phyloP scores from a whole-genome alignment of 2,113 vertebrate species.

The Manacus vitellinus region DNA sequence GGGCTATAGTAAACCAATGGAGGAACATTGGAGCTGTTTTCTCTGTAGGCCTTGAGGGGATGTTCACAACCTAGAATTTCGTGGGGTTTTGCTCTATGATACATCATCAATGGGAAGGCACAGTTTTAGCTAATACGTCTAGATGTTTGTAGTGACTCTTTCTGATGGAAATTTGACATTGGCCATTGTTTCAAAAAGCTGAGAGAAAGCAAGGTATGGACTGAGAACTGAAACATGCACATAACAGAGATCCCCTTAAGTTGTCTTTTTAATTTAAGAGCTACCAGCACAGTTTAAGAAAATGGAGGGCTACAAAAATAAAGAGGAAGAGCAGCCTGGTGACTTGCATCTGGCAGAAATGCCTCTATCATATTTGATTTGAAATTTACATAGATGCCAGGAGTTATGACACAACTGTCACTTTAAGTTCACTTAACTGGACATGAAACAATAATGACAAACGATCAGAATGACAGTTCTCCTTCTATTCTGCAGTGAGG shows the following conservation, averaged over 20 bases:
- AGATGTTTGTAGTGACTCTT: background rate
- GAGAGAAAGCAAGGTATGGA: background rate
- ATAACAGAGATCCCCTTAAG: background rate
- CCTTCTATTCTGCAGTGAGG: constrained; percentile 48
- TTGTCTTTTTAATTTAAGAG: constrained; percentile 6
- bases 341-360: constrained; percentile 42
- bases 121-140: background rate
- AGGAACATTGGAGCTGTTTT: background rate
- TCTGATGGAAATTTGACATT: background rate
- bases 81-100: background rate
- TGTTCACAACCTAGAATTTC: background rate
- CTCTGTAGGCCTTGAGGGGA: background rate
- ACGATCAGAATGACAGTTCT: constrained; percentile 47
- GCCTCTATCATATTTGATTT: constrained; percentile 5
- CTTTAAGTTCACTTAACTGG: constrained; percentile 57
- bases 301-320: constrained; percentile 40
- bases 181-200: background rate
- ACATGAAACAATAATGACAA: constrained; percentile 60
- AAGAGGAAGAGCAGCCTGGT: constrained; percentile 9
- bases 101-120: background rate
- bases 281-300: constrained; percentile 2
- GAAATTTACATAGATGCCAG: constrained; percentile 58
- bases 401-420: constrained; percentile 47
- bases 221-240: background rate
- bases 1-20: background rate